These are phyloP conservation scores for Trissolcus japonicus DNA, from an alignment of 2,888 invertebrate genomes.

Conservation along the genomic window DNA sequence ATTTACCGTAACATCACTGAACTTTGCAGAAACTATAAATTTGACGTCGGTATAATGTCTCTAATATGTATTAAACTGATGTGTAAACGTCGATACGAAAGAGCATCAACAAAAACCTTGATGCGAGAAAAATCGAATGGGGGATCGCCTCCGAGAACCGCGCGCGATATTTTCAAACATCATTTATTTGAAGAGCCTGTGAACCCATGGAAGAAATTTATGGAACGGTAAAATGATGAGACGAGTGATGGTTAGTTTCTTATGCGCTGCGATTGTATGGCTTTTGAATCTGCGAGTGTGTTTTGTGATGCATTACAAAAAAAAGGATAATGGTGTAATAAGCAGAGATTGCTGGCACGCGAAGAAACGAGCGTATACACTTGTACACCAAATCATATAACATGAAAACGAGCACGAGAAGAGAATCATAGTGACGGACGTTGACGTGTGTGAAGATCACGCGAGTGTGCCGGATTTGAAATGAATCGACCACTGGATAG, in stretches of 20 bases:
- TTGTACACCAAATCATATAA: neutral
- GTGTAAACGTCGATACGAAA: conserved; percentile 1
- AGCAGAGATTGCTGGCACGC: conserved; percentile 46
- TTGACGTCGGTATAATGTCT: too few relatives aligned
- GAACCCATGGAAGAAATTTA: conserved; percentile 18
- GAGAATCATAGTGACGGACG: conserved; percentile 30
- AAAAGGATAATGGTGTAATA: conserved; percentile 41
- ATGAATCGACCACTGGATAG: conserved; percentile 57
- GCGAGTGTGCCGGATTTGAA: conserved; percentile 39
- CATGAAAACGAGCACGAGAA: conserved; percentile 25
- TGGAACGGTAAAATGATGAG: conserved; percentile 28
- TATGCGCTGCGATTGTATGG: conserved; percentile 14
- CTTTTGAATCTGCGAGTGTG: conserved; percentile 44
- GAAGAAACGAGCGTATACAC: conserved; percentile 21
- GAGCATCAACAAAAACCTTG: neutral
- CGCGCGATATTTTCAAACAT: conserved; percentile 5
- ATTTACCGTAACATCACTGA: too few relatives aligned
- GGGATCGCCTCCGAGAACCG: neutral
- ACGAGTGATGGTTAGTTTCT: conserved; percentile 34
- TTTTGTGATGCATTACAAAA: conserved; percentile 21
- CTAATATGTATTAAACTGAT: neutral
- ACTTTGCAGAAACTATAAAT: too few relatives aligned
- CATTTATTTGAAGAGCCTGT: conserved; percentile 23
- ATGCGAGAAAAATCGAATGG: neutral
- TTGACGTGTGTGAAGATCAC: conserved; percentile 55